These are phyloP conservation scores for Tachyglossus aculeatus DNA, from an alignment of 2,797 vertebrate species.

Conservation along the genomic window DNA sequence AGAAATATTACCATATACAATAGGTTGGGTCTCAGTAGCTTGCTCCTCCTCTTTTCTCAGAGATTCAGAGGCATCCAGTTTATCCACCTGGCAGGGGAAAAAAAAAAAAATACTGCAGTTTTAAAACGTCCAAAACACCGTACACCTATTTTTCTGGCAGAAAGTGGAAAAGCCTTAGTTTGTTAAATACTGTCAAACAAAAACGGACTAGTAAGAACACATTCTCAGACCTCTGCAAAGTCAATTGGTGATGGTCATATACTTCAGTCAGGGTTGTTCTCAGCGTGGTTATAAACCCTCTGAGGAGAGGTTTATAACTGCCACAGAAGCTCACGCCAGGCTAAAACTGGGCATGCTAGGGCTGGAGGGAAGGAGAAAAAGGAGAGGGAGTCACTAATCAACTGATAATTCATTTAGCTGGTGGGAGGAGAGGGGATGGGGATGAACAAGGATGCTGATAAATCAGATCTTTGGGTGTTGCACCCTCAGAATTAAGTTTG, in stretches of 20 bases:
- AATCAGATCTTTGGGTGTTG: too few relatives aligned
- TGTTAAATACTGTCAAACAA: slow-evolving; percentile 72
- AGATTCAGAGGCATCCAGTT: slow-evolving; percentile 97
- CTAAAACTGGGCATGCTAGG: slow-evolving; percentile 59
- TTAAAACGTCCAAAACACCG: slow-evolving; percentile 45
- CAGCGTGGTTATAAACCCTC: slow-evolving; percentile 61
- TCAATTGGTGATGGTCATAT: slow-evolving; percentile 73
- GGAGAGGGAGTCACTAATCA: slow-evolving; percentile 42
- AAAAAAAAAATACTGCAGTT: slow-evolving; percentile 49
- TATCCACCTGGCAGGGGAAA: slow-evolving; percentile 94
- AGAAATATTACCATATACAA: slow-evolving; percentile 91
- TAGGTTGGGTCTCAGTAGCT: slow-evolving; percentile 97
- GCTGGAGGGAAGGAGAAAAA: slow-evolving; percentile 44
- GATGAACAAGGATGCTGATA: too few relatives aligned
- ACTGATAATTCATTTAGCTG: too few relatives aligned
- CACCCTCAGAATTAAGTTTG: too few relatives aligned
- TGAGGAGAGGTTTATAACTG: slow-evolving; percentile 68
- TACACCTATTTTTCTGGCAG: slow-evolving; percentile 69
- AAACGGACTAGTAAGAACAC: slow-evolving; percentile 62
- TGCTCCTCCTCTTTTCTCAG: slow-evolving; percentile 99
- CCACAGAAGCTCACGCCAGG: slow-evolving; percentile 71
- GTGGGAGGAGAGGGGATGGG: too few relatives aligned
- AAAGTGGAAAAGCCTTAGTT: slow-evolving; percentile 86
- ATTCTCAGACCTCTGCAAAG: slow-evolving; percentile 68
- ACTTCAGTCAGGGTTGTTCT: slow-evolving; percentile 69